These are phyloP conservation scores for Caracal caracal DNA, from an alignment of 2,113 vertebrate species.

Conservation along the genomic window DNA sequence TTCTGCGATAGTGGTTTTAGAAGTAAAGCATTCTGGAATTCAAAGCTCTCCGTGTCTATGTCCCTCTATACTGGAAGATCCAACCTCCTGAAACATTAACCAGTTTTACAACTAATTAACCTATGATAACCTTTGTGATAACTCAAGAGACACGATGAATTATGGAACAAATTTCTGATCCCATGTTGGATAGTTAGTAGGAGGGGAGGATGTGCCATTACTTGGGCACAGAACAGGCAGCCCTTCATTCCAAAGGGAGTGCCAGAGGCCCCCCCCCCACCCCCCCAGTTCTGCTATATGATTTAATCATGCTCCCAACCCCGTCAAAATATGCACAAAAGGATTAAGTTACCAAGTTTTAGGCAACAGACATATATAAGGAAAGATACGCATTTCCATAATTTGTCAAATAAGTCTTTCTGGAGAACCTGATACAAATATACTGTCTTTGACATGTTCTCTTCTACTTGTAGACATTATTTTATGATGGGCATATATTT, in stretches of 20 bases:
- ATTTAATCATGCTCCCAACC: not conserved
- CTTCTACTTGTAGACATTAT: conserved; percentile 4
- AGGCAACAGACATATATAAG: not conserved
- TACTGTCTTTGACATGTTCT: conserved; percentile 26
- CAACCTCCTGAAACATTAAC: not conserved
- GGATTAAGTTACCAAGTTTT: not conserved
- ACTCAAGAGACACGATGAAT: not conserved
- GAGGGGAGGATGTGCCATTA: not conserved
- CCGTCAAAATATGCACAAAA: not conserved
- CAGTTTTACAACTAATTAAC: not conserved
- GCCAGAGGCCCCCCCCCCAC: not conserved
- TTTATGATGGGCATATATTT: conserved; percentile 60
- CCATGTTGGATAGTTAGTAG: not conserved
- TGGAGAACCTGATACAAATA: conserved; percentile 36
- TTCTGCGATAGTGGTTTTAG: not conserved
- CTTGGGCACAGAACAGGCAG: not conserved
- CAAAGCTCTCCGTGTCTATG: not conserved
- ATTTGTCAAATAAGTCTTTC: conserved; percentile 49
- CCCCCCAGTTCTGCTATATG: not conserved
- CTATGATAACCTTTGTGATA: not conserved
- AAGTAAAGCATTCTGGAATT: not conserved
- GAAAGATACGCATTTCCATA: conserved; percentile 36
- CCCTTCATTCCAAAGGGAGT: not conserved
- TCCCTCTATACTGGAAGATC: not conserved
- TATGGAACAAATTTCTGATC: not conserved